Conservation (phyloP, 2,113 vertebrate species). For the Procapra przewalskii region DNA sequence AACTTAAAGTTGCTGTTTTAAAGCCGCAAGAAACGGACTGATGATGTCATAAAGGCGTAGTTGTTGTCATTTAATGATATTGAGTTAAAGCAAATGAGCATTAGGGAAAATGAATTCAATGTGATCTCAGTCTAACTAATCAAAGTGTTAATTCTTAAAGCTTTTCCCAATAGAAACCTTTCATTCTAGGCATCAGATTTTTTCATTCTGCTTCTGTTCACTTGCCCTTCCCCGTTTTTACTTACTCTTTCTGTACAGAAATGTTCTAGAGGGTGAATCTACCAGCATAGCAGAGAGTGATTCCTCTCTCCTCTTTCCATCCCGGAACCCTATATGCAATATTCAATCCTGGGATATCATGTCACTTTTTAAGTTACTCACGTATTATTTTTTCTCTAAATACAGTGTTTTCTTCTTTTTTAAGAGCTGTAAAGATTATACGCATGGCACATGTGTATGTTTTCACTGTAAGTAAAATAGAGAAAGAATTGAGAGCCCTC, state of each 20-base stretch:
- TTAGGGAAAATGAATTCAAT: not conserved
- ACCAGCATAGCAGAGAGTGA: not conserved
- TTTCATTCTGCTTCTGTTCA: not conserved
- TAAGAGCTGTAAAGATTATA: not conserved
- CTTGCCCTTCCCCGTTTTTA: not conserved
- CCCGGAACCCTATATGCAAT: not conserved
- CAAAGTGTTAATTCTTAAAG: not conserved
- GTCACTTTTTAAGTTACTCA: not conserved
- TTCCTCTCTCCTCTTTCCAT: not conserved
- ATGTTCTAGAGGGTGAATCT: not conserved
- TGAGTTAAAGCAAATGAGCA: not conserved
- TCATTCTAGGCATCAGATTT: not conserved
- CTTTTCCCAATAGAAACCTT: not conserved
- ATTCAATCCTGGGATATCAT: not conserved
- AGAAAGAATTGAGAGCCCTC: not conserved
- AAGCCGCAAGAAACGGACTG: constrained; percentile 22
- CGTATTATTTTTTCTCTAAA: not conserved
- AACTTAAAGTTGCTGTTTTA: constrained; percentile 57
- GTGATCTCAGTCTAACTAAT: not conserved
- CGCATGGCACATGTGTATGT: not conserved
- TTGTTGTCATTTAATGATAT: not conserved
- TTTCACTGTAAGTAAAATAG: not conserved
- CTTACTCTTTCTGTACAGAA: not conserved
- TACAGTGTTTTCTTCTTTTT: not conserved
- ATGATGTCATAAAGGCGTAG: constrained; percentile 25